phyloP scores from a whole-genome alignment of 2,113 vertebrate genomes.

The Synodontis membranacea region DNA sequence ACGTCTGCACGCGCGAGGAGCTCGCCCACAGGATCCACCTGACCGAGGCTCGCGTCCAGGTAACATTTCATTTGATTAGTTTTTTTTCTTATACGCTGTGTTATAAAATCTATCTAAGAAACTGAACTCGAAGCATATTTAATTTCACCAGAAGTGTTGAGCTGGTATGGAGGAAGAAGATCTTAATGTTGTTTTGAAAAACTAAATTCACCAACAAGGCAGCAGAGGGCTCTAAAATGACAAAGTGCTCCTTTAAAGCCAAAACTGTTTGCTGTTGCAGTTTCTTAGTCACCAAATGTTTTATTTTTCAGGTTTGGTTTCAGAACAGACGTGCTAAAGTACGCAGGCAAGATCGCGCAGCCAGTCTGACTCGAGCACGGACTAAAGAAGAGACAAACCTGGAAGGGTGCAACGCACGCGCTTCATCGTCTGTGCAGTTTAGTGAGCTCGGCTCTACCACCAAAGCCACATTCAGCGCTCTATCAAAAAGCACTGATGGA shows the following conservation, averaged over 20 bases:
- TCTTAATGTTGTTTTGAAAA: neutral
- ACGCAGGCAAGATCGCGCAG: conserved; percentile 91
- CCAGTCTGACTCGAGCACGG: conserved; percentile 80
- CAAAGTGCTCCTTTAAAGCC: neutral
- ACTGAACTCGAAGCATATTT: neutral
- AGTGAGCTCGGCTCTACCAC: neutral
- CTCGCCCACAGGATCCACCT: conserved; percentile 90
- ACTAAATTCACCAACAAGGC: neutral
- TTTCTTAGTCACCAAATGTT: neutral
- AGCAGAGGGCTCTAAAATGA: neutral
- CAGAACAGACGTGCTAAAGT: conserved; percentile 94
- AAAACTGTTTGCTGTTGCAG: neutral
- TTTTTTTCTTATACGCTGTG: too few species aligned
- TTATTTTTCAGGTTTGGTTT: conserved; percentile 85
- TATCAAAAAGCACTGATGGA: conserved; percentile 69
- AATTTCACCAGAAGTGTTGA: neutral
- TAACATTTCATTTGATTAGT: conserved; percentile 61
- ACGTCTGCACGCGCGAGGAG: conserved; percentile 96
- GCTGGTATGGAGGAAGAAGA: neutral
- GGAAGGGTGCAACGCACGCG: neutral
- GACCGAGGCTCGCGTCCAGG: conserved; percentile 95
- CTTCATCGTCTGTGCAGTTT: neutral
- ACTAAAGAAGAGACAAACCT: conserved; percentile 74
- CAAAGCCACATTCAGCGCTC: neutral
- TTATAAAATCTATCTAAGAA: too few species aligned